These are phyloP conservation scores for Podotricha telesiphe DNA, from an alignment of 2,888 invertebrate genomes.

Conservation along the genomic window DNA sequence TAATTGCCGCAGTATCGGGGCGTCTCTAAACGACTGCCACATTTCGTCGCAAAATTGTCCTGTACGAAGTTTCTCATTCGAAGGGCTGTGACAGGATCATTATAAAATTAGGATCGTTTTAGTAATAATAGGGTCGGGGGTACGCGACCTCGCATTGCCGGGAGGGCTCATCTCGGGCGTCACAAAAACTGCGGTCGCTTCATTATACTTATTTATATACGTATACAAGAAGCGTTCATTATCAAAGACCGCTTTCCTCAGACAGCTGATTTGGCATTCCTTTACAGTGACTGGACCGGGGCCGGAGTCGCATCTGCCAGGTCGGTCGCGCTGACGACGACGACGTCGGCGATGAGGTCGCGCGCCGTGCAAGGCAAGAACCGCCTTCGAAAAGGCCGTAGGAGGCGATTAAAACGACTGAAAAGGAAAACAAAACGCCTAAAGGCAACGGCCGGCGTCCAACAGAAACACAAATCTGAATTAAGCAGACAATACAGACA, in stretches of 20 bases:
- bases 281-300: constrained; percentile 58
- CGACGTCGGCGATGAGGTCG: constrained; percentile 46
- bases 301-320: too few species aligned
- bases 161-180: constrained; percentile 68
- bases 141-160: constrained; percentile 72
- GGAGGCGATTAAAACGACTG: constrained; percentile 41
- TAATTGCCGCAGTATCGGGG: constrained; percentile 60
- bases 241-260: constrained; percentile 47
- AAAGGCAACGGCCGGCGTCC: constrained; percentile 53
- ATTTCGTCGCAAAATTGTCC: constrained; percentile 77
- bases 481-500: constrained; percentile 78
- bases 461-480: constrained; percentile 62
- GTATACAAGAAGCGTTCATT: constrained; percentile 54
- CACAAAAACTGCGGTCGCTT: constrained; percentile 77
- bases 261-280: constrained; percentile 67
- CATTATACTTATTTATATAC: constrained; percentile 76
- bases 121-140: constrained; percentile 77
- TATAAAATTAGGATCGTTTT: constrained; percentile 82
- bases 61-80: constrained; percentile 67
- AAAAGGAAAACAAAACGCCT: constrained; percentile 51
- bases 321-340: too few species aligned
- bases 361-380: constrained; percentile 60
- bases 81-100: constrained; percentile 80
- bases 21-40: constrained; percentile 72
- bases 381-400: constrained; percentile 49